A percentile compares a stretch with the other conserved stretches of the same genome.
Evolutionary conservation across 2,113 vertebrate genomes (phyloP).

Genomic region (Hemiprocne comata): DNA sequence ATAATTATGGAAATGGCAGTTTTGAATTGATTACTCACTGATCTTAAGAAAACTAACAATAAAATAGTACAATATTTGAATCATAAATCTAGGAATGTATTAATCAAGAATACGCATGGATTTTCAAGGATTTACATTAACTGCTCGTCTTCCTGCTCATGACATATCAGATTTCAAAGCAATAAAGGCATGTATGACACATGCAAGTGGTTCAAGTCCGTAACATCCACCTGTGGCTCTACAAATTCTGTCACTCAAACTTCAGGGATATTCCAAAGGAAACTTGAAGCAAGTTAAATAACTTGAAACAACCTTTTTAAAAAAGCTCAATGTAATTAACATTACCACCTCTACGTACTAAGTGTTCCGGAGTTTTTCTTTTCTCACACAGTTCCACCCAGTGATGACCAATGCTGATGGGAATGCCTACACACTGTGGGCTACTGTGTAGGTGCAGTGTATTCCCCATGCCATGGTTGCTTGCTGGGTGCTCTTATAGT

Average conservation of each 20-base stretch:
- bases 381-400: accelerated
- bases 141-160: not conserved
- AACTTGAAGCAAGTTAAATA: not conserved
- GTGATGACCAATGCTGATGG: not conserved
- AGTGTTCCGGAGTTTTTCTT: not conserved
- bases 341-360: not conserved
- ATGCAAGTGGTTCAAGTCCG: not conserved
- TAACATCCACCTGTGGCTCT: not conserved
- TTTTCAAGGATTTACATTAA: not conserved
- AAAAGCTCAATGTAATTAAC: not conserved
- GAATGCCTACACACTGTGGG: not conserved
- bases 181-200: not conserved
- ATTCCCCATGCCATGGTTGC: not conserved
- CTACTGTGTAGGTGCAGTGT: not conserved
- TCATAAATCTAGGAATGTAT: not conserved
- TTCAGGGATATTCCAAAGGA: not conserved
- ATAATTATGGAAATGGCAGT: not conserved
- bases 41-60: not conserved
- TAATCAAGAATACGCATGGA: not conserved
- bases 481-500: not conserved
- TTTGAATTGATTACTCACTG: not conserved
- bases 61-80: not conserved
- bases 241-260: not conserved
- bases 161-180: not conserved
- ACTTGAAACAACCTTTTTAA: not conserved